Evolutionary conservation across 2,113 vertebrate genomes (phyloP).

Genomic region (Furnarius figulus): DNA sequence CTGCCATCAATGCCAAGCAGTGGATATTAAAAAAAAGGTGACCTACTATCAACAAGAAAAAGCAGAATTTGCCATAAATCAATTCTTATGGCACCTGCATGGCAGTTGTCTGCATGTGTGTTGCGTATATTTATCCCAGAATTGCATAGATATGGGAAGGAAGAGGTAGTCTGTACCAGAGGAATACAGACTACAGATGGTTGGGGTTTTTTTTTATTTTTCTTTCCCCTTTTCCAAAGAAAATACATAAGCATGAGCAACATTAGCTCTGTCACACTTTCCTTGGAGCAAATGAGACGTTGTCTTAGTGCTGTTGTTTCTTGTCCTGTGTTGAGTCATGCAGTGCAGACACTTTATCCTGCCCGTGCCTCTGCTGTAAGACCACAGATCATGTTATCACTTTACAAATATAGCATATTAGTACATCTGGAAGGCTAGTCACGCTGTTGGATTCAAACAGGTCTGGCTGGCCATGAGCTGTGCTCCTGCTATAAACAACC

Average conservation of each 20-base stretch:
- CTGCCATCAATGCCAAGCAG: neutral
- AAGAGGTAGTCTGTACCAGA: neutral
- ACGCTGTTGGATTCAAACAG: constrained; percentile 34
- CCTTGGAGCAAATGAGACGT: neutral
- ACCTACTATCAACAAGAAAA: neutral
- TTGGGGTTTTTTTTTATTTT: too few relatives aligned
- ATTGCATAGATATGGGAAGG: rapidly evolving
- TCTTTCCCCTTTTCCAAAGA: neutral
- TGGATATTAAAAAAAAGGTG: neutral
- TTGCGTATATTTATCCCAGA: neutral
- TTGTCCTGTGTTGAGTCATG: constrained; percentile 65
- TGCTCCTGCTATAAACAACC: constrained; percentile 71
- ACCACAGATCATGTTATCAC: constrained; percentile 76
- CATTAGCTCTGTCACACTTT: neutral
- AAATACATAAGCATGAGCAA: neutral
- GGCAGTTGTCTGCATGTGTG: rapidly evolving
- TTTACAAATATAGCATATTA: constrained; percentile 83
- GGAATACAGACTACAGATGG: neutral
- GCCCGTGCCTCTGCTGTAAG: constrained; percentile 44
- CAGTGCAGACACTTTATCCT: constrained; percentile 70
- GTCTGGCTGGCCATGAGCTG: constrained; percentile 32
- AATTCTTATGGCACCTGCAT: neutral
- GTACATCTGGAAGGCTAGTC: constrained; percentile 68
- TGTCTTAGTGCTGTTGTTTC: constrained; percentile 26
- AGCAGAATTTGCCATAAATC: neutral